phyloP scores from a whole-genome alignment of 2,797 vertebrate species.

The Acridotheres tristis region DNA sequence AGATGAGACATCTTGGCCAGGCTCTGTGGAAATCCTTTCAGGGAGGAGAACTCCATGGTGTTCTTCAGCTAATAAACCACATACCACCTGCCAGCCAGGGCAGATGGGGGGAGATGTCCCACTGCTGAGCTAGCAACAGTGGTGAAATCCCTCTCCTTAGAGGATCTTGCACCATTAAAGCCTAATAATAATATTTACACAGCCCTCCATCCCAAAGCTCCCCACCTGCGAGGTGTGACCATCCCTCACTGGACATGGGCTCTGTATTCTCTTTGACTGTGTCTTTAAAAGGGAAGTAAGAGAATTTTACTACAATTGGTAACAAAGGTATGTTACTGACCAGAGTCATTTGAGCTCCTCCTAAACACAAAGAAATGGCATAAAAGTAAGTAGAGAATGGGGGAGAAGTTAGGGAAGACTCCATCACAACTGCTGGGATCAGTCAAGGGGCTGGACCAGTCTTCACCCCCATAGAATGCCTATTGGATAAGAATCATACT shows the following conservation, averaged over 20 bases:
- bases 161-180: not conserved
- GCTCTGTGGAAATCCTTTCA: not conserved
- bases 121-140: not conserved
- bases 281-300: not conserved
- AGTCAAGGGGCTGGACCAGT: not conserved
- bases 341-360: not conserved
- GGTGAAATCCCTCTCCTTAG: not conserved
- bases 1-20: fast-evolving
- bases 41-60: not conserved
- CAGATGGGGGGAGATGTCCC: not conserved
- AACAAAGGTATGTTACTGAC: not conserved
- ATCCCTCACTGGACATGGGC: not conserved
- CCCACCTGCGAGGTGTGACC: fast-evolving
- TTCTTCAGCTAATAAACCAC: not conserved
- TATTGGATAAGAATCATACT: not conserved
- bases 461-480: too few relatives aligned
- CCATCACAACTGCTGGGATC: not conserved
- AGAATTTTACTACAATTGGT: not conserved
- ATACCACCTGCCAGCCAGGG: not conserved
- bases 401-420: not conserved
- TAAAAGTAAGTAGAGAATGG: not conserved
- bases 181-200: not conserved
- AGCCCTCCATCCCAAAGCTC: not conserved
- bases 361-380: not conserved
- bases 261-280: not conserved